Conservation (phyloP, 2,797 vertebrate genomes). For the Anguilla anguilla region DNA sequence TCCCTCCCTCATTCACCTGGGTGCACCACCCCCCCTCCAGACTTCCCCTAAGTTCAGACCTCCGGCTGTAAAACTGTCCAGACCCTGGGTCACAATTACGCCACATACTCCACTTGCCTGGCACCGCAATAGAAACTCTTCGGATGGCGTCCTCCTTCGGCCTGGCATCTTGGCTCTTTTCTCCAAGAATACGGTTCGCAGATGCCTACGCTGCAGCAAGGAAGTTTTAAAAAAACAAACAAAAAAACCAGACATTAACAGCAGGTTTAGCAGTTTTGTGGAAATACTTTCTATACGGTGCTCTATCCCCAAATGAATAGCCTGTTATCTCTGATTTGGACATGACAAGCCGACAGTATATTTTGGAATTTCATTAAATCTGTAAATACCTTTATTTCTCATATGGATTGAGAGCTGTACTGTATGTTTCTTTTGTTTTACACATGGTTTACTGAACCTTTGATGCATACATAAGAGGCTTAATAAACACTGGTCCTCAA, state of each 20-base stretch:
- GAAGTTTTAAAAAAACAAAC: neutral
- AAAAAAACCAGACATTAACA: neutral
- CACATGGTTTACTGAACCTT: neutral
- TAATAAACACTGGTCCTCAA: neutral
- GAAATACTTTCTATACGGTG: neutral
- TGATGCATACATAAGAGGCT: neutral
- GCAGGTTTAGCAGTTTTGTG: neutral
- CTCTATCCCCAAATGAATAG: neutral
- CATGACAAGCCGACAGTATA: neutral
- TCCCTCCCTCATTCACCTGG: neutral
- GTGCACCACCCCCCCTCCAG: neutral
- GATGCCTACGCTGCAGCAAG: neutral
- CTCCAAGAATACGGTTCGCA: neutral
- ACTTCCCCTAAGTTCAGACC: slow-evolving; percentile 54
- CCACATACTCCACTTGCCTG: neutral
- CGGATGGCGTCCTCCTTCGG: neutral
- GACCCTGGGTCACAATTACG: slow-evolving; percentile 24
- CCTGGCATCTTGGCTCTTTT: neutral
- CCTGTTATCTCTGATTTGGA: neutral
- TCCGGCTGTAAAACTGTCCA: slow-evolving; percentile 51
- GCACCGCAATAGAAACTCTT: neutral
- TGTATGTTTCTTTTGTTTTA: neutral
- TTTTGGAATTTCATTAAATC: neutral
- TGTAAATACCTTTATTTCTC: neutral
- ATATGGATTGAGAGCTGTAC: neutral